phyloP scores from a whole-genome alignment of 2,888 invertebrate genomes.

The Thecophora atra region DNA sequence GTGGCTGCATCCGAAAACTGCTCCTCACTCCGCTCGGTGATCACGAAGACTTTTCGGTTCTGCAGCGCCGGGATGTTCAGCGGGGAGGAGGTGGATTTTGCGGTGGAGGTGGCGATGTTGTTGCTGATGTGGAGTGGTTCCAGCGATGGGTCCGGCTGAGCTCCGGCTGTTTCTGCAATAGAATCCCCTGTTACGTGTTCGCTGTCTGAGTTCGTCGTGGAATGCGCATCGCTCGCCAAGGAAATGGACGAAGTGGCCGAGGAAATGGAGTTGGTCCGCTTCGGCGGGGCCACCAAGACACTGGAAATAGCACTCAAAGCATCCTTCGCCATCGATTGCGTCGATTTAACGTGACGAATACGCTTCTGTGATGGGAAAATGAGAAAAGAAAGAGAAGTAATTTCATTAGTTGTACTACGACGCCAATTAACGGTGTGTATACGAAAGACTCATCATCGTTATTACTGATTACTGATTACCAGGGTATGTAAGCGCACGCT shows the following conservation, averaged over 20 bases:
- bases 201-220: constrained; percentile 39
- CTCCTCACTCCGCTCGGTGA: constrained; percentile 56
- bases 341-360: constrained; percentile 38
- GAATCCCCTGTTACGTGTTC: constrained; percentile 43
- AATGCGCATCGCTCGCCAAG: constrained; percentile 44
- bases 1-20: constrained; percentile 22
- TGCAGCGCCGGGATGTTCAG: constrained; percentile 40
- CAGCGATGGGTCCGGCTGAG: constrained; percentile 2
- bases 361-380: constrained; percentile 41
- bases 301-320: constrained; percentile 41
- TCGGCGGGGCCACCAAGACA: constrained; percentile 47
- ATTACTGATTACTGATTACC: too few relatives aligned
- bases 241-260: constrained; percentile 48
- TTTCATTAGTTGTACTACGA: not conserved
- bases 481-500: too few relatives aligned
- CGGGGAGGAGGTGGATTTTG: constrained; percentile 38
- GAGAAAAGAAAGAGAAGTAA: not conserved
- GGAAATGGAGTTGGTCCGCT: constrained; percentile 50
- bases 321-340: constrained; percentile 39
- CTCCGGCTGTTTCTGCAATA: constrained; percentile 37
- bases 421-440: too few relatives aligned
- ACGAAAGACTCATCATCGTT: too few relatives aligned
- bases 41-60: constrained; percentile 60
- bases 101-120: constrained; percentile 7
- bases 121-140: constrained; percentile 13